These are phyloP conservation scores for Propithecus deckenii DNA, from an alignment of 2,797 vertebrate species.

Conservation along the genomic window DNA sequence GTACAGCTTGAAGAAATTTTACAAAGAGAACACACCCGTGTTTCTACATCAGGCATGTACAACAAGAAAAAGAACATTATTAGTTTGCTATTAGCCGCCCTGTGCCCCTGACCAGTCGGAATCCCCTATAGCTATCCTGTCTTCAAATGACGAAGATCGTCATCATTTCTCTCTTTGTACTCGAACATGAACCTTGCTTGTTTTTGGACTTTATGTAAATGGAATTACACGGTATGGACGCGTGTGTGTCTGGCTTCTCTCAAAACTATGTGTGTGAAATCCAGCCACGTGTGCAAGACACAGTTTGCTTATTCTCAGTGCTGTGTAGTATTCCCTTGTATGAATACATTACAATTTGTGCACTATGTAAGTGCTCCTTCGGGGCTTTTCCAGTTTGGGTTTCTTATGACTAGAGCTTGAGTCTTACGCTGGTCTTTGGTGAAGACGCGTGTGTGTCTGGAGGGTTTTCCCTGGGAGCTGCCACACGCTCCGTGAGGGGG, in stretches of 20 bases:
- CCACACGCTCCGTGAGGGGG: background rate
- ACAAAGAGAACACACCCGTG: background rate
- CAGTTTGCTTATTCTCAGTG: background rate
- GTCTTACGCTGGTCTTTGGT: background rate
- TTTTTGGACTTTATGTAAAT: background rate
- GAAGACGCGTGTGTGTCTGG: background rate
- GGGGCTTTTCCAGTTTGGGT: background rate
- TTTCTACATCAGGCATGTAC: background rate
- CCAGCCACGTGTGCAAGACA: background rate
- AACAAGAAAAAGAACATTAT: background rate
- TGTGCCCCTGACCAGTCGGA: no score
- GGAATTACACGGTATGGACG: background rate
- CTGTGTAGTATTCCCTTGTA: background rate
- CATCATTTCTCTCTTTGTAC: no score
- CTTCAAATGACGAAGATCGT: background rate
- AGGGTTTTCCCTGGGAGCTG: background rate
- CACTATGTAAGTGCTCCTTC: background rate
- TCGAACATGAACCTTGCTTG: background rate
- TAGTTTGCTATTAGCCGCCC: background rate
- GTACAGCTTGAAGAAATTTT: background rate
- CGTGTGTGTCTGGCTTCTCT: background rate
- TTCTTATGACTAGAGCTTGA: background rate
- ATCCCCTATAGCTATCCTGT: fast-evolving
- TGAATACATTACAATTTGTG: background rate
- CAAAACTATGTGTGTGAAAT: background rate